A percentile compares a stretch with the other conserved stretches of the same genome.
Evolutionary conservation across 2,888 invertebrate genomes (phyloP).

Genomic region (Eristalis pertinax): DNA sequence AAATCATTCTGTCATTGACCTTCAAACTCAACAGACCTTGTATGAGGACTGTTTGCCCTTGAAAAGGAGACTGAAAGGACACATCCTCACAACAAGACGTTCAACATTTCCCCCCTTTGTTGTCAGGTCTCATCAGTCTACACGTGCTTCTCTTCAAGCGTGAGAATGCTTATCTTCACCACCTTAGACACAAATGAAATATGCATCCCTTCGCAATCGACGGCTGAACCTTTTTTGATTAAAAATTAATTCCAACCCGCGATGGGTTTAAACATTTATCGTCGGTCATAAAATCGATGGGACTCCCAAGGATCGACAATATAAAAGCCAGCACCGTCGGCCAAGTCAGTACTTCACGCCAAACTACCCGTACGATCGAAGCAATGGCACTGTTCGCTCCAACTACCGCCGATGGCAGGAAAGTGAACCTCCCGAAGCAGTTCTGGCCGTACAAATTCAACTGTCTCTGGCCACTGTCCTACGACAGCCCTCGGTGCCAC

Average conservation of each 20-base stretch:
- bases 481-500: neutral
- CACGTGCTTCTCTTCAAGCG: neutral
- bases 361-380: neutral
- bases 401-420: neutral
- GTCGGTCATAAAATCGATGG: neutral
- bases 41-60: no score
- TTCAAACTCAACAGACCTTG: no score
- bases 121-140: no score
- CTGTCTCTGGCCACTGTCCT: conserved; percentile 17
- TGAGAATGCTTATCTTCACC: no score
- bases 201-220: neutral
- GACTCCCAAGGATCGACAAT: neutral
- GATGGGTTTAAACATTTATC: neutral
- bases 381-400: neutral
- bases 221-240: neutral
- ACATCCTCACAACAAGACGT: no score
- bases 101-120: no score
- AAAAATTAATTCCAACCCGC: neutral
- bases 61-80: no score
- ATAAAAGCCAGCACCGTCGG: neutral
- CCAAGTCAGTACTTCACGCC: neutral
- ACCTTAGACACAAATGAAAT: no score
- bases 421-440: neutral
- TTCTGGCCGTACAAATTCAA: conserved; percentile 19
- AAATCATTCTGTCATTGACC: no score